phyloP scores from a whole-genome alignment of 2,797 vertebrate genomes.

The Graptemys geographica region DNA sequence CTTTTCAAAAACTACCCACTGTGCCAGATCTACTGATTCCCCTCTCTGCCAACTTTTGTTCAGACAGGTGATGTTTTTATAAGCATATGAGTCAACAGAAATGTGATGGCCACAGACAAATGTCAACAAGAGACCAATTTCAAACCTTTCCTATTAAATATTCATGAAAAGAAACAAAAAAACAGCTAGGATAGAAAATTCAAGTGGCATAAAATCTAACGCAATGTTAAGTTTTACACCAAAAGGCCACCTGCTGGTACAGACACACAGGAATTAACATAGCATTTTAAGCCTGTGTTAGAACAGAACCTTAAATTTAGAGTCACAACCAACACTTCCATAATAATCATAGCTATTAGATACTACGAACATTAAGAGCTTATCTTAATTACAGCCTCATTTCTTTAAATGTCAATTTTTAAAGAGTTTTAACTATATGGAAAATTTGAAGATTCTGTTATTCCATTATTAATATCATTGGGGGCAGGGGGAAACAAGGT shows the following conservation, averaged over 20 bases:
- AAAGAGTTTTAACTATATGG: background rate
- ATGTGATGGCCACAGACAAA: fast-evolving
- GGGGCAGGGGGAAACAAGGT: background rate
- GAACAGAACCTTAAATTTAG: background rate
- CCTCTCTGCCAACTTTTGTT: background rate
- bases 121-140: background rate
- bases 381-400: background rate
- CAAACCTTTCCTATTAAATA: background rate
- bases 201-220: background rate
- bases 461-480: background rate
- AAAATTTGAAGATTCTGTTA: background rate
- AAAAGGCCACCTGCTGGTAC: background rate
- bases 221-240: fast-evolving
- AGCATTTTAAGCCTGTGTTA: background rate
- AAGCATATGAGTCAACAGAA: background rate
- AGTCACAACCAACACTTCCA: background rate
- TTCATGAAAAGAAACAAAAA: fast-evolving
- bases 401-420: background rate
- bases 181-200: background rate
- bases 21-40: background rate
- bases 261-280: background rate
- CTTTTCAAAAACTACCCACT: background rate
- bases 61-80: background rate
- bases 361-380: too few relatives aligned
- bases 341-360: too few relatives aligned